phyloP scores from a whole-genome alignment of 2,888 invertebrate species.

The Hymenopus coronatus region DNA sequence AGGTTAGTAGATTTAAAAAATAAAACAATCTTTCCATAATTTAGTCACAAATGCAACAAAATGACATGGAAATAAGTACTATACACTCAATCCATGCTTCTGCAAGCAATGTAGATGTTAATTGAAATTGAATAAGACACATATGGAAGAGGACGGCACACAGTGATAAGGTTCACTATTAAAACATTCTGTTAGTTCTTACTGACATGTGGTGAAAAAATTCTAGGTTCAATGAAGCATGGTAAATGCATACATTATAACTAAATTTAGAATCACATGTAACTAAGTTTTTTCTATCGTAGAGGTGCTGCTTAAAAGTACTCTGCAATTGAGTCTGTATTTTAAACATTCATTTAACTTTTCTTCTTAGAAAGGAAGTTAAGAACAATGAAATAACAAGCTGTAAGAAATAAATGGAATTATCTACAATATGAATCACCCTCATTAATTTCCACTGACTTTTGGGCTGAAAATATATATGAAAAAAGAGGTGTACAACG shows the following conservation, averaged over 20 bases:
- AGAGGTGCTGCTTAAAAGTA: neutral
- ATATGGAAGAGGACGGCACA: neutral
- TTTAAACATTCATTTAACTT: neutral
- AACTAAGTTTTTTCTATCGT: neutral
- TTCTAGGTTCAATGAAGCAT: neutral
- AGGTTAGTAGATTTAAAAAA: neutral
- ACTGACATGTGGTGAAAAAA: neutral
- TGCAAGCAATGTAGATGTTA: constrained; percentile 6
- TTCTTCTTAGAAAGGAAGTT: too few species aligned
- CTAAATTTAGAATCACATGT: neutral
- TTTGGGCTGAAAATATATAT: too few species aligned
- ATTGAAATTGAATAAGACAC: neutral
- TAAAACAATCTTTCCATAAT: neutral
- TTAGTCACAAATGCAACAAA: neutral
- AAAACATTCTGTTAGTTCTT: neutral
- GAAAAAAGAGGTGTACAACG: too few species aligned
- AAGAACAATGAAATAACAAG: too few species aligned
- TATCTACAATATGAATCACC: too few species aligned
- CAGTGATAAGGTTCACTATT: neutral
- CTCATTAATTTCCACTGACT: too few species aligned
- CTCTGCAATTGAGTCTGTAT: neutral
- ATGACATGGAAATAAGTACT: neutral
- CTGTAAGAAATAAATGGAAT: too few species aligned
- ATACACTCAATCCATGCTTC: constrained; percentile 1
- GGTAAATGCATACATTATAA: neutral